These are phyloP conservation scores for Watersipora subatra DNA, from an alignment of 1,140 invertebrate genomes.

Conservation along the genomic window DNA sequence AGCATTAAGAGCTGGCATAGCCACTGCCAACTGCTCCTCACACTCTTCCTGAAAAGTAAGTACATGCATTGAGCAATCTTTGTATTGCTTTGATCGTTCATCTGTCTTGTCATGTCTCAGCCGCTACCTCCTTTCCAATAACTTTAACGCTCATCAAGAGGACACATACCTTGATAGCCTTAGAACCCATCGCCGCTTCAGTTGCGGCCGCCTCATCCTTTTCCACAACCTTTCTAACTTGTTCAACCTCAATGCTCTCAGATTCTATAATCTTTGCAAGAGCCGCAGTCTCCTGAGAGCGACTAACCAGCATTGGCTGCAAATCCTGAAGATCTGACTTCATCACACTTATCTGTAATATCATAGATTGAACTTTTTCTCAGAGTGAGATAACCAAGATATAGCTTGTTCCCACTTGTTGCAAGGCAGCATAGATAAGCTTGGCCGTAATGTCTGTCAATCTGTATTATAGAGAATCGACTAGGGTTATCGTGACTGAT, in stretches of 20 bases:
- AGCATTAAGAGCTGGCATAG: constrained; percentile 39
- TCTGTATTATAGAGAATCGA: no score
- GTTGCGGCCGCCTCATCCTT: constrained; percentile 34
- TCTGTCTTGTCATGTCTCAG: no score
- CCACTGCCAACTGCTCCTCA: constrained; percentile 33
- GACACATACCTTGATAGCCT: constrained; percentile 32
- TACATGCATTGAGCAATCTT: background rate
- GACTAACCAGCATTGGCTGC: constrained; percentile 35
- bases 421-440: background rate
- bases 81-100: background rate
- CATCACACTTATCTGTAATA: constrained; percentile 33
- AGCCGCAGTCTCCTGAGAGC: constrained; percentile 33
- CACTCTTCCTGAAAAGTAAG: constrained; percentile 31
- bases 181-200: constrained; percentile 29
- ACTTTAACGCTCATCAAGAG: no score
- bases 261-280: constrained; percentile 35
- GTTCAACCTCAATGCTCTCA: constrained; percentile 36
- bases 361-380: background rate
- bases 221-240: constrained; percentile 32
- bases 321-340: constrained; percentile 36
- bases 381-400: background rate
- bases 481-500: no score
- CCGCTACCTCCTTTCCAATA: no score
- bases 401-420: background rate
- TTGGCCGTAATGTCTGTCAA: no score